Evolutionary conservation across 2,113 vertebrate genomes (phyloP).

Genomic region (Cyanoliseus patagonus): DNA sequence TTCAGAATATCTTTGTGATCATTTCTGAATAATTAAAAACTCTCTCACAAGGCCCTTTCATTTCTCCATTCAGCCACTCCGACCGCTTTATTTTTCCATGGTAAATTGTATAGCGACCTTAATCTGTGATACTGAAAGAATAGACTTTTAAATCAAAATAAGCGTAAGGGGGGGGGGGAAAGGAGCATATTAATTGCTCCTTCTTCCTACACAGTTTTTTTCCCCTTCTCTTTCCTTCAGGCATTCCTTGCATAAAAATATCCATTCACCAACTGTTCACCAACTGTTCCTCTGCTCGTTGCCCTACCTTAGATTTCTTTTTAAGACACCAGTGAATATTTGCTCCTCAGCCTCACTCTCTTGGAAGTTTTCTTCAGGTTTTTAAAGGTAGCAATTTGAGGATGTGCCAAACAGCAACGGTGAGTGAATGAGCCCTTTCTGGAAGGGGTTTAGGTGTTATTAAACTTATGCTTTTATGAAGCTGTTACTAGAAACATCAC

Average conservation of each 20-base stretch:
- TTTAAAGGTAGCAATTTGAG: constrained; percentile 14
- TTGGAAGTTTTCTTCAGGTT: constrained; percentile 40
- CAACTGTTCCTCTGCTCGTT: constrained; percentile 76
- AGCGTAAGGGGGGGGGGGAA: constrained; percentile 21
- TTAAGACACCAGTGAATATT: constrained; percentile 66
- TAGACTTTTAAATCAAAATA: constrained; percentile 75
- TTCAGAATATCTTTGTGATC: constrained; percentile 62
- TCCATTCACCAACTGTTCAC: constrained; percentile 82
- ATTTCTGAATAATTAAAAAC: constrained; percentile 71
- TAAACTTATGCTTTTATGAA: not conserved
- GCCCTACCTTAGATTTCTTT: constrained; percentile 71
- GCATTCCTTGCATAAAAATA: constrained; percentile 82
- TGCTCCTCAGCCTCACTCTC: constrained; percentile 38
- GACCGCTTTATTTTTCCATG: constrained; percentile 14
- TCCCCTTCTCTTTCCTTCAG: constrained; percentile 64
- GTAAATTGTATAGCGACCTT: constrained; percentile 48
- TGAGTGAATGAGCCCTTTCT: not conserved
- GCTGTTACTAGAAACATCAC: fast-evolving
- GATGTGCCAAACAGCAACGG: not conserved
- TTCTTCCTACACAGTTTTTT: constrained; percentile 72
- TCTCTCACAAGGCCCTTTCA: constrained; percentile 1
- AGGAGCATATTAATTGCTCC: constrained; percentile 75
- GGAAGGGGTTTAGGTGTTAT: not conserved
- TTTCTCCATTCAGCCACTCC: constrained; percentile 8
- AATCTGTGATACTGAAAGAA: constrained; percentile 58